Conservation (phyloP, 2,888 invertebrate species). For the Ormyrus labotus region DNA sequence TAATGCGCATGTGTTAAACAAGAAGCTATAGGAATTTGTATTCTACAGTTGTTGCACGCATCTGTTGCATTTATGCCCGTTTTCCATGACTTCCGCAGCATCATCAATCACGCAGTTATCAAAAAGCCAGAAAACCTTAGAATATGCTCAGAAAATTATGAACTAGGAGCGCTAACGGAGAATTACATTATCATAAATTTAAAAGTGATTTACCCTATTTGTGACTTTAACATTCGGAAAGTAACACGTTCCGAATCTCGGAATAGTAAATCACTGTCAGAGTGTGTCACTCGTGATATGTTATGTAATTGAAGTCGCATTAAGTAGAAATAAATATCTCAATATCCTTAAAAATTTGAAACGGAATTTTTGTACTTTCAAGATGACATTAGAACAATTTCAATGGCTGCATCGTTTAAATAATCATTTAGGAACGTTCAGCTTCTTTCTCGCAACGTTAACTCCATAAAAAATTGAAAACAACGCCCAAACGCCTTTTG, state of each 20-base stretch:
- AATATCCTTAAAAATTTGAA: background rate
- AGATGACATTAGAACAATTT: background rate
- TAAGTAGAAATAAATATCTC: background rate
- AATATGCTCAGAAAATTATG: background rate
- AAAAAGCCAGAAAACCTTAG: conserved; percentile 22
- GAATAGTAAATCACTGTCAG: too few species aligned
- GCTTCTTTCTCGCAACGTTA: too few species aligned
- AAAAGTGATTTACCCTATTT: background rate
- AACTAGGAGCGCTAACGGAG: background rate
- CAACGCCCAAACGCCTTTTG: too few species aligned
- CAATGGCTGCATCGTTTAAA: too few species aligned
- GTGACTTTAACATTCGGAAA: too few species aligned
- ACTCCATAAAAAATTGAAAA: too few species aligned
- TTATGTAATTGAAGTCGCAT: too few species aligned
- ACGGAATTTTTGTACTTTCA: background rate
- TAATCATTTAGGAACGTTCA: too few species aligned
- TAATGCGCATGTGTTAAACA: background rate
- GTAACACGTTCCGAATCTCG: too few species aligned
- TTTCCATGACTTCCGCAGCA: background rate
- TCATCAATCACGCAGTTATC: conserved; percentile 28
- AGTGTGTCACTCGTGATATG: too few species aligned
- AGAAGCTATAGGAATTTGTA: background rate
- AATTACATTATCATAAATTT: conserved; percentile 28
- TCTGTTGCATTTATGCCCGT: conserved; percentile 9
- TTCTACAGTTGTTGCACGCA: background rate